These are phyloP conservation scores for Cantharis lateralis DNA, from an alignment of 2,888 invertebrate species.

Conservation along the genomic window DNA sequence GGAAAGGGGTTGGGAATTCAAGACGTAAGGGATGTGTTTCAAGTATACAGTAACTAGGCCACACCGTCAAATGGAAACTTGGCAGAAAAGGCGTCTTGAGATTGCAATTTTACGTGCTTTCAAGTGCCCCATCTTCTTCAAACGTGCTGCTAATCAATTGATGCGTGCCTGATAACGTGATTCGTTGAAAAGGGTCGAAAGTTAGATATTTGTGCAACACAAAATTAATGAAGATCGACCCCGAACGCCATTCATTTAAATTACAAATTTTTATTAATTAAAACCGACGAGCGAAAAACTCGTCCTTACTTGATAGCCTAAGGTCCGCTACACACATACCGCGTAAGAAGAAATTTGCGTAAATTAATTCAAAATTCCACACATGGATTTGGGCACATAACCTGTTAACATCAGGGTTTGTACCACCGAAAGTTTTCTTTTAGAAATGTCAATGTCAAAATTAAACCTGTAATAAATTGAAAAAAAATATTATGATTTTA, in stretches of 20 bases:
- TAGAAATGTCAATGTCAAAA: no score
- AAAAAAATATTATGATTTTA: no score
- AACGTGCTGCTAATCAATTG: conserved; percentile 21
- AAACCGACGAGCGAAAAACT: neutral
- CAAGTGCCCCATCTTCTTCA: conserved; percentile 14
- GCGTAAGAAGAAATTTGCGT: neutral
- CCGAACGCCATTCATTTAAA: neutral
- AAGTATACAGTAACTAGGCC: neutral
- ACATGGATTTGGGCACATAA: no score
- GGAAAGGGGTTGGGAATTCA: neutral
- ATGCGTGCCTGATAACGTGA: conserved; percentile 10
- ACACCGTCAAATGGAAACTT: conserved; percentile 5
- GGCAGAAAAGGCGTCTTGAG: conserved; percentile 5
- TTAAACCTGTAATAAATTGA: no score
- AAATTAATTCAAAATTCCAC: no score
- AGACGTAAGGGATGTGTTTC: neutral
- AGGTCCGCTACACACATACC: neutral
- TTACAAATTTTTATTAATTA: neutral
- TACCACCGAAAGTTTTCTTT: no score
- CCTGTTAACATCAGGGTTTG: no score
- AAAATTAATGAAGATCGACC: conserved; percentile 3
- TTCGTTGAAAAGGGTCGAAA: neutral
- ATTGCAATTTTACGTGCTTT: conserved; percentile 16
- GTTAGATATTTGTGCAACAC: neutral
- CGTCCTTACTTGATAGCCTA: neutral